phyloP scores from a whole-genome alignment of 2,113 vertebrate species.

The Scolopax mira region DNA sequence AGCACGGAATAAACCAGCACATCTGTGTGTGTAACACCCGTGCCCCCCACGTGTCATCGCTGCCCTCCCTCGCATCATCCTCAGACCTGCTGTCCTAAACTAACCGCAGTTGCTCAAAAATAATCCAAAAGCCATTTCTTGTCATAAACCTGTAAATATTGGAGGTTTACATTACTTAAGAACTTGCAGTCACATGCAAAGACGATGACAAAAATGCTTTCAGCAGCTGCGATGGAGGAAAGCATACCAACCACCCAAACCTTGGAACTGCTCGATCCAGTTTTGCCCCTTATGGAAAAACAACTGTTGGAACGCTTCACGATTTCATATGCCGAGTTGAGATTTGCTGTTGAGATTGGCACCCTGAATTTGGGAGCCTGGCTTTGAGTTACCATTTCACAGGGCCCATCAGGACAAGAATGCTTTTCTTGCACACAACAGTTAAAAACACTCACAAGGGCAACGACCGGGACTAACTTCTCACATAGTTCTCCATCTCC shows the following conservation, averaged over 20 bases:
- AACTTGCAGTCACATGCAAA: background rate
- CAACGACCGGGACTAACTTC: background rate
- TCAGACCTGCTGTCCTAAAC: background rate
- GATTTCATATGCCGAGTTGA: background rate
- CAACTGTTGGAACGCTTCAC: background rate
- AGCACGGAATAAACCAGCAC: background rate
- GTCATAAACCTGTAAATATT: background rate
- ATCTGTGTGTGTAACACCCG: rapidly evolving
- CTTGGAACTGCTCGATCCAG: background rate
- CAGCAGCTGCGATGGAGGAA: background rate
- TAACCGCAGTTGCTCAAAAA: background rate
- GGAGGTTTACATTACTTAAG: background rate
- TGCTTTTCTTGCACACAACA: background rate
- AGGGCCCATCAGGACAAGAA: background rate
- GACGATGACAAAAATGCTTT: background rate
- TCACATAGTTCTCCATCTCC: background rate
- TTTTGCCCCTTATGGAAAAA: background rate
- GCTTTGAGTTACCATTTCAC: background rate
- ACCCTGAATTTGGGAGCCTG: background rate
- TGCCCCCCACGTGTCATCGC: rapidly evolving
- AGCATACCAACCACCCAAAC: background rate
- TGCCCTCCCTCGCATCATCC: background rate
- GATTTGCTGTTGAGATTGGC: background rate
- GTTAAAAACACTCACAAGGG: background rate
- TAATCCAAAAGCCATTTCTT: background rate